A percentile compares a stretch with the other conserved stretches of the same genome.
These are phyloP conservation scores for Plotosus lineatus DNA, from an alignment of 2,113 vertebrate genomes.

Conservation along the genomic window DNA sequence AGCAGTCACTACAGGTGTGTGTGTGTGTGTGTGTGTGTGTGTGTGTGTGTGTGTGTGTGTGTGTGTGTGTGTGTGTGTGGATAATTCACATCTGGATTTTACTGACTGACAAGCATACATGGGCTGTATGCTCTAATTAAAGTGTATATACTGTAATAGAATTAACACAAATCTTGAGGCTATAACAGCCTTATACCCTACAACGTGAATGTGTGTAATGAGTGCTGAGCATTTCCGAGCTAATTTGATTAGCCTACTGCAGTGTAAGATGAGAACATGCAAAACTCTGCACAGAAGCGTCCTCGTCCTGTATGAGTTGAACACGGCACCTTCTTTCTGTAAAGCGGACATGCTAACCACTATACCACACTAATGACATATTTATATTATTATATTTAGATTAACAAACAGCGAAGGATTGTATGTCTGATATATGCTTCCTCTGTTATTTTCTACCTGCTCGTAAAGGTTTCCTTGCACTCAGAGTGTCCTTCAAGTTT, in stretches of 20 bases:
- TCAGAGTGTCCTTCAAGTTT: too few relatives aligned
- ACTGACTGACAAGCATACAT: background rate
- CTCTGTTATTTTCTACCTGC: too few relatives aligned
- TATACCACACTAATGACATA: too few relatives aligned
- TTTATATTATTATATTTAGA: too few relatives aligned
- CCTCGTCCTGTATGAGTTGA: too few relatives aligned
- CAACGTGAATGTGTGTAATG: background rate
- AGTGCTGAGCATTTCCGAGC: background rate
- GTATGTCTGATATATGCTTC: too few relatives aligned
- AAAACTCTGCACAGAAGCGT: too few relatives aligned
- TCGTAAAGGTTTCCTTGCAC: too few relatives aligned
- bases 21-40: background rate
- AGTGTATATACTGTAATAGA: background rate
- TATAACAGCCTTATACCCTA: background rate
- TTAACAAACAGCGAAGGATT: too few relatives aligned
- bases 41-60: background rate
- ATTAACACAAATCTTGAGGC: background rate
- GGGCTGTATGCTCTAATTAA: background rate
- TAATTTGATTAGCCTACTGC: background rate
- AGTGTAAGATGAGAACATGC: background rate
- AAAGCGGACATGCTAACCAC: too few relatives aligned
- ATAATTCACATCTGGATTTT: conserved; percentile 2
- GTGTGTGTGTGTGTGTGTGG: background rate
- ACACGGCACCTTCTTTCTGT: too few relatives aligned
- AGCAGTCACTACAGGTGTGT: background rate